These are phyloP conservation scores for Mercenaria mercenaria DNA, from an alignment of 1,140 invertebrate species.

Conservation along the genomic window DNA sequence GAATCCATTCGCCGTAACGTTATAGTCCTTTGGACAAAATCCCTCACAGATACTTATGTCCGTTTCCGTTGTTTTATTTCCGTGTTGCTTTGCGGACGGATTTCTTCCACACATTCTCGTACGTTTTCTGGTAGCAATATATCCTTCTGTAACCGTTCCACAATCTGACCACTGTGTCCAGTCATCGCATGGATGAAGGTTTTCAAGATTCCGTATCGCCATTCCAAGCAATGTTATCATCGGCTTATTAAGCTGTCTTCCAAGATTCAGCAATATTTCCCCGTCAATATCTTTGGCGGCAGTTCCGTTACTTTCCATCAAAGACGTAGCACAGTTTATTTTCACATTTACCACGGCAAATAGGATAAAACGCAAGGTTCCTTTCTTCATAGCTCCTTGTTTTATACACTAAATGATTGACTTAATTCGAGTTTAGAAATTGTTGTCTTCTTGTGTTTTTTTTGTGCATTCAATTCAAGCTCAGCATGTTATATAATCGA, in stretches of 20 bases:
- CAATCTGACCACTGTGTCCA: slow-evolving; percentile 22
- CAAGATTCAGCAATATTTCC: not conserved
- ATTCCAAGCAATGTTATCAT: slow-evolving; percentile 14
- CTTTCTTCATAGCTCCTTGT: no score
- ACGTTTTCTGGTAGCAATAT: not conserved
- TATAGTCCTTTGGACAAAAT: not conserved
- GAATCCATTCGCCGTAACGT: not conserved
- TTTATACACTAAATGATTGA: no score
- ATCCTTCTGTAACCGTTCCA: not conserved
- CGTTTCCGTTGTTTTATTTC: not conserved
- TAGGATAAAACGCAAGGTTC: no score
- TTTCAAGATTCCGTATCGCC: not conserved
- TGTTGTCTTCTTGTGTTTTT: no score
- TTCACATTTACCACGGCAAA: no score
- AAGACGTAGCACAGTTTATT: not conserved
- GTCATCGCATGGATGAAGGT: not conserved
- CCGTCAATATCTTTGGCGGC: not conserved
- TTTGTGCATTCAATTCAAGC: no score
- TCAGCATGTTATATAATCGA: no score
- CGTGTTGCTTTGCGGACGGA: no score
- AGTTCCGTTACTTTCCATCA: not conserved
- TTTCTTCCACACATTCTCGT: not conserved
- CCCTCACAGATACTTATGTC: not conserved
- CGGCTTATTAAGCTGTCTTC: slow-evolving; percentile 12
- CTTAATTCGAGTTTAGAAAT: no score